phyloP scores from a whole-genome alignment of 2,797 vertebrate genomes.

The Cuniculus paca region DNA sequence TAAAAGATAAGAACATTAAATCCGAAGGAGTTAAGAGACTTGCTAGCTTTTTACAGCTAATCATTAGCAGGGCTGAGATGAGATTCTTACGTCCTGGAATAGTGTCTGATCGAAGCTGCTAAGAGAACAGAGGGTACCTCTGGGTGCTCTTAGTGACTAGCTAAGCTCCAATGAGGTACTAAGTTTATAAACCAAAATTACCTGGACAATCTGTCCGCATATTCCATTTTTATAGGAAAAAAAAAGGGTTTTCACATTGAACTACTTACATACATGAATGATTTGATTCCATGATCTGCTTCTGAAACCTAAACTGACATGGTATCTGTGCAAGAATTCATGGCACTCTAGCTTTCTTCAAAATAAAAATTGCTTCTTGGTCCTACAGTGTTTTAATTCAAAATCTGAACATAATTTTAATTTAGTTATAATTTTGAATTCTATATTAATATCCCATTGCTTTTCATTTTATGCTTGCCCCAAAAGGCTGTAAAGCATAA shows the following conservation, averaged over 20 bases:
- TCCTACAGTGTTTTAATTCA: background rate
- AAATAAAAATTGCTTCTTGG: conserved; percentile 52
- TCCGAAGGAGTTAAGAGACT: background rate
- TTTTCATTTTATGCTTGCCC: conserved; percentile 48
- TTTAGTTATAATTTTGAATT: conserved; percentile 62
- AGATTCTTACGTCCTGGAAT: background rate
- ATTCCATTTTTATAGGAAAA: background rate
- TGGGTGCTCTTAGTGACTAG: background rate
- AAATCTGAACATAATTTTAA: conserved; percentile 66
- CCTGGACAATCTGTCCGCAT: background rate
- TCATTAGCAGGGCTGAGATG: background rate
- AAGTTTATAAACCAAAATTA: conserved; percentile 24
- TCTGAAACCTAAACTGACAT: conserved; percentile 24
- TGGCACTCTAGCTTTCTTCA: conserved; percentile 14
- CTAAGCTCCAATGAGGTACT: background rate
- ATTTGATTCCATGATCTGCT: conserved; percentile 17
- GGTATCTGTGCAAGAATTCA: conserved; percentile 32
- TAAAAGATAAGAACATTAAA: background rate
- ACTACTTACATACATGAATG: background rate
- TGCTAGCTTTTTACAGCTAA: background rate
- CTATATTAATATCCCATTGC: conserved; percentile 14
- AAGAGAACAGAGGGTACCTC: background rate
- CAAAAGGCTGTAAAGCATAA: background rate
- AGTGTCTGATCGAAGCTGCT: background rate
- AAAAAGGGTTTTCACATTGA: background rate